phyloP scores from a whole-genome alignment of 2,797 vertebrate species.

The Typhlichthys subterraneus region DNA sequence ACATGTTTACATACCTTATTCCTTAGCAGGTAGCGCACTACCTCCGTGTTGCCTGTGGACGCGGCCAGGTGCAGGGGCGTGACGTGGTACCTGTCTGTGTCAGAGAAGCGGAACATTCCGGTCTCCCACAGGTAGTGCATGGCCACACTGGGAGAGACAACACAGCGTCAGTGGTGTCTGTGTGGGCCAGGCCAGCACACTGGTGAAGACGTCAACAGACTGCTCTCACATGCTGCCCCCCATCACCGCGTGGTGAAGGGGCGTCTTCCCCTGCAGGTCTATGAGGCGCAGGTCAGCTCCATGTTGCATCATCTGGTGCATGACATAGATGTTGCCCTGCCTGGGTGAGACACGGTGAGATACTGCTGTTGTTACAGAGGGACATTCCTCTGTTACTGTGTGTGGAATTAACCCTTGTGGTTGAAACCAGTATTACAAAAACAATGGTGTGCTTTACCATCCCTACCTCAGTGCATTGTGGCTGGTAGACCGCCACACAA shows the following conservation, averaged over 20 bases:
- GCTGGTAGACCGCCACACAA: too few relatives aligned
- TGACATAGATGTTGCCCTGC: conserved; percentile 79
- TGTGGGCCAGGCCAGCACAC: background rate
- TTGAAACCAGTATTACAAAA: too few relatives aligned
- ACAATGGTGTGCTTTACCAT: too few relatives aligned
- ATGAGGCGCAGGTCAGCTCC: conserved; percentile 73
- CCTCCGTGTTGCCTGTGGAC: conserved; percentile 77
- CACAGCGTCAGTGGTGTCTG: conserved; percentile 9
- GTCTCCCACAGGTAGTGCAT: conserved; percentile 82
- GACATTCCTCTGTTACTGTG: too few relatives aligned
- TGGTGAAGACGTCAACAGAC: background rate
- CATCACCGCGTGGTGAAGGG: conserved; percentile 79
- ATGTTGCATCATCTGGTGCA: conserved; percentile 81
- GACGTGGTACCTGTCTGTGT: conserved; percentile 75
- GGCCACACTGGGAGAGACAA: conserved; percentile 60
- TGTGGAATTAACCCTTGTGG: background rate
- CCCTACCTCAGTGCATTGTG: too few relatives aligned
- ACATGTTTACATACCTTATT: conserved; percentile 58
- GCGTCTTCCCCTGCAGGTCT: conserved; percentile 77
- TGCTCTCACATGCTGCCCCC: conserved; percentile 80
- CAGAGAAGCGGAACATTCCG: conserved; percentile 79
- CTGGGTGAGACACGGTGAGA: conserved; percentile 46
- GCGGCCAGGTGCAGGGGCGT: conserved; percentile 81
- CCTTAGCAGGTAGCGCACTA: conserved; percentile 78
- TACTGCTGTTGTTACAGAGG: conserved; percentile 8